phyloP scores from a whole-genome alignment of 2,888 invertebrate genomes.

The Pterostichus madidus region DNA sequence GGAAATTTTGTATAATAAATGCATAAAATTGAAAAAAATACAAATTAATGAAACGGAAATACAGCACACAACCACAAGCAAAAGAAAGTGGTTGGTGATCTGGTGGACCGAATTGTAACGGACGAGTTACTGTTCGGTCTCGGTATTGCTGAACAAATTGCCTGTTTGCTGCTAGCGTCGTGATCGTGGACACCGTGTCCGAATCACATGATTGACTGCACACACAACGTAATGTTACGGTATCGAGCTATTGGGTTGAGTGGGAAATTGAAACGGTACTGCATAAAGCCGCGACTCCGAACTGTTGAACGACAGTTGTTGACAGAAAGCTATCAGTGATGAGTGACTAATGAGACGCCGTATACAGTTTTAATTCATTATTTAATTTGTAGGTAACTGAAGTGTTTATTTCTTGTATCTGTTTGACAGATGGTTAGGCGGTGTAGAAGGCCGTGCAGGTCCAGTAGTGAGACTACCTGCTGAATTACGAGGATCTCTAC shows the following conservation, averaged over 20 bases:
- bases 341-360: not conserved
- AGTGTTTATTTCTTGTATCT: too few species aligned
- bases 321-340: slow-evolving; percentile 15
- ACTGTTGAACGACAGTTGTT: slow-evolving; percentile 20
- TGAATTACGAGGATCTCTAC: slow-evolving; percentile 75
- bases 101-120: slow-evolving; percentile 9
- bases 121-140: slow-evolving; percentile 12
- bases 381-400: too few species aligned
- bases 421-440: slow-evolving; percentile 22
- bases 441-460: slow-evolving; percentile 39
- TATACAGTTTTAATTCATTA: too few species aligned
- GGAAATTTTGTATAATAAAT: slow-evolving; percentile 7
- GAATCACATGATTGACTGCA: slow-evolving; percentile 23
- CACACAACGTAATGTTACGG: slow-evolving; percentile 18
- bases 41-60: slow-evolving; percentile 37
- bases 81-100: slow-evolving; percentile 28
- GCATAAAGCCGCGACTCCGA: slow-evolving; percentile 2
- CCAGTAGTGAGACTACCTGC: slow-evolving; percentile 55
- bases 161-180: slow-evolving; percentile 27
- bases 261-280: slow-evolving; percentile 33
- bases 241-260: not conserved
- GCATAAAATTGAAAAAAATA: not conserved
- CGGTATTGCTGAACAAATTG: slow-evolving; percentile 14
- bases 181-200: slow-evolving; percentile 13
- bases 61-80: slow-evolving; percentile 20